phyloP scores from a whole-genome alignment of 1,140 invertebrate species.

The Drosophila pachea region DNA sequence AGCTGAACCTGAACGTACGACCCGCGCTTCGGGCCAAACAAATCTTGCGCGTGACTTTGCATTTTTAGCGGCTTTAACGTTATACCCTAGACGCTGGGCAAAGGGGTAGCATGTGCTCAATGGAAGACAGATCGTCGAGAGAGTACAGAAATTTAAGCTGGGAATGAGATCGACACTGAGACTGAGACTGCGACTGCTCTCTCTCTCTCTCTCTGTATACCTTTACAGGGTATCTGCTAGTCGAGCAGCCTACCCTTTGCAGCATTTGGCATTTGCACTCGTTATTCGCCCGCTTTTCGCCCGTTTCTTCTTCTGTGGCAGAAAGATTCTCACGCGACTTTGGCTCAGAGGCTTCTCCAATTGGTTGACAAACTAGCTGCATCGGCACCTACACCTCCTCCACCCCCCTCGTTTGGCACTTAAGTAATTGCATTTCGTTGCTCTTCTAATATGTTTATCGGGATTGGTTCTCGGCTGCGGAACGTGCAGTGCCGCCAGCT shows the following conservation, averaged over 20 bases:
- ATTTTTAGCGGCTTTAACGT: slow-evolving; percentile 25
- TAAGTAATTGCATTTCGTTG: slow-evolving; percentile 35
- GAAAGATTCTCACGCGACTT: slow-evolving; percentile 69
- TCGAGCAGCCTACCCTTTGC: not conserved
- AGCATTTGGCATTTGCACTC: slow-evolving; percentile 7
- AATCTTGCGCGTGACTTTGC: slow-evolving; percentile 66
- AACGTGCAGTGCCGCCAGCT: slow-evolving; percentile 59
- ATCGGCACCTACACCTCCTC: slow-evolving; percentile 42
- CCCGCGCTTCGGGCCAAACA: slow-evolving; percentile 47
- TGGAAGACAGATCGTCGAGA: too few species aligned
- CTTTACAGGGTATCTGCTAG: not conserved
- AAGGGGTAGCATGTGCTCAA: not conserved
- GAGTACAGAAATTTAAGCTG: too few species aligned
- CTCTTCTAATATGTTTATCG: slow-evolving; percentile 39
- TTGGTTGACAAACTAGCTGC: slow-evolving; percentile 70
- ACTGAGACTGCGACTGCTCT: not conserved
- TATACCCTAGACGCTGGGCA: not conserved
- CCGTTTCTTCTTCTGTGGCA: slow-evolving; percentile 26
- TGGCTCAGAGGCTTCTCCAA: slow-evolving; percentile 49
- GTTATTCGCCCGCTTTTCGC: slow-evolving; percentile 10
- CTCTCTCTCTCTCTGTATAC: not conserved
- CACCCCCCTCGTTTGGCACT: not conserved
- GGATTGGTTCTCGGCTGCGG: slow-evolving; percentile 11
- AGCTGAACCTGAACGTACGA: slow-evolving; percentile 24
- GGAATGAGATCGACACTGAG: too few species aligned